Base-by-base conservation (phyloP, 2,113 vertebrate genomes). In the Crotophaga sulcirostris region DNA sequence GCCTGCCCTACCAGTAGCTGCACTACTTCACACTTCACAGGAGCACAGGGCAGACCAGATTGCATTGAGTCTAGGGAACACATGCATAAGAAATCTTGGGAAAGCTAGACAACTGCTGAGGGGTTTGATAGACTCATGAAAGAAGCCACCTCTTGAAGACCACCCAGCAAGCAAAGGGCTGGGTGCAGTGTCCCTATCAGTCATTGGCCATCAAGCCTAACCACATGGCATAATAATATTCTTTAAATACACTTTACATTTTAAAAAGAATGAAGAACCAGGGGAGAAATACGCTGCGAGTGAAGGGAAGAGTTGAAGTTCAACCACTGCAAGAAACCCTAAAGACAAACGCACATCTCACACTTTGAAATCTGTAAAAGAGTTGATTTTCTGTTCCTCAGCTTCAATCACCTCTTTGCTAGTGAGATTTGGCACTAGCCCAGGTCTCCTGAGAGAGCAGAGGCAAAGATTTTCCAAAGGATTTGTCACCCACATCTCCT, bases 401-500 rank as follows among this genome's bases (percentile, higher is more conserved):
- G 83, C 88, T 80, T 88, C 88, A 86, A 63, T 95, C 68, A 52
- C 68, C 68, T 70, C 88, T 89, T 90, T 73, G 73, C 82, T 84
- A 87, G 73, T 23, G 49, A 90, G 90, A 84, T 76, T 64, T 92
- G 88, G 95, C 94, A 86, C 72, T 23, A 81, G 73, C 58, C 89
- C 74, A 84, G 78, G 89, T 93, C 94, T 90, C 88, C 84, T 23
- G 66, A 89, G 89, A 73, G 94, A 94, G 80, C 80, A 94, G 60
- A 94, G 47, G 52, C 56, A 92, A 84, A 70, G 78, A 79, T 95
- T 93, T 96, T 91, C 90, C 49, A 3, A 83, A 81, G 91, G 69
- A 89, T 96, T 90, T 95, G 89, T 94, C 94, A 95, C 94, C 94
- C 84, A 90, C 51, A 38, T 70, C 89, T 95, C 36, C 70, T 94